Evolutionary conservation across 2,888 invertebrate species (phyloP).

Genomic region (Catocala sponsa): DNA sequence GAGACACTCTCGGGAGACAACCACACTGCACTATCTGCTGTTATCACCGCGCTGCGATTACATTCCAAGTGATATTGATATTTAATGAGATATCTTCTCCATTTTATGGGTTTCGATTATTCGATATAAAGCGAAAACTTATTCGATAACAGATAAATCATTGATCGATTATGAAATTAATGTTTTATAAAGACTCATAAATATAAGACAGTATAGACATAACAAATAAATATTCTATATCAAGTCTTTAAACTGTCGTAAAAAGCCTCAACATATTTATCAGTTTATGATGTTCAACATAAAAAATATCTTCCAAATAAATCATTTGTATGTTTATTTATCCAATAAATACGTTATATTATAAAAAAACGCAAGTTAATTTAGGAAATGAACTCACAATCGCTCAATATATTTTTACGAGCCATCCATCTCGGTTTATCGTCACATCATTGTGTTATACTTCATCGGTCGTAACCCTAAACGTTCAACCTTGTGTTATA

Average conservation of each 20-base stretch:
- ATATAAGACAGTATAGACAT: no score
- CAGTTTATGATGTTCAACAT: neutral
- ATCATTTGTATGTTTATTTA: neutral
- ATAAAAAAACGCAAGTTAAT: constrained; percentile 48
- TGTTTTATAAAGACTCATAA: no score
- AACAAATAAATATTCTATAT: neutral
- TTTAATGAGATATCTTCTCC: constrained; percentile 34
- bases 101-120: constrained; percentile 9
- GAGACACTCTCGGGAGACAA: constrained; percentile 66
- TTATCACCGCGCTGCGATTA: constrained; percentile 51
- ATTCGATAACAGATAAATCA: no score
- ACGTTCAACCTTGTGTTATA: constrained; percentile 48
- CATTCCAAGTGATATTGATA: constrained; percentile 39
- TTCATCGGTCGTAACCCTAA: constrained; percentile 53
- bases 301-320: constrained; percentile 2
- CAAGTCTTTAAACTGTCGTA: neutral
- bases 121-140: no score
- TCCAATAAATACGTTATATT: constrained; percentile 10
- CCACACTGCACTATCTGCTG: constrained; percentile 10
- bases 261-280: neutral
- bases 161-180: no score
- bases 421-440: constrained; percentile 58
- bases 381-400: constrained; percentile 58
- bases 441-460: constrained; percentile 50
- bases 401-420: constrained; percentile 59